These are phyloP conservation scores for Himalopsyche phryganea DNA, from an alignment of 1,140 invertebrate genomes.

Conservation along the genomic window DNA sequence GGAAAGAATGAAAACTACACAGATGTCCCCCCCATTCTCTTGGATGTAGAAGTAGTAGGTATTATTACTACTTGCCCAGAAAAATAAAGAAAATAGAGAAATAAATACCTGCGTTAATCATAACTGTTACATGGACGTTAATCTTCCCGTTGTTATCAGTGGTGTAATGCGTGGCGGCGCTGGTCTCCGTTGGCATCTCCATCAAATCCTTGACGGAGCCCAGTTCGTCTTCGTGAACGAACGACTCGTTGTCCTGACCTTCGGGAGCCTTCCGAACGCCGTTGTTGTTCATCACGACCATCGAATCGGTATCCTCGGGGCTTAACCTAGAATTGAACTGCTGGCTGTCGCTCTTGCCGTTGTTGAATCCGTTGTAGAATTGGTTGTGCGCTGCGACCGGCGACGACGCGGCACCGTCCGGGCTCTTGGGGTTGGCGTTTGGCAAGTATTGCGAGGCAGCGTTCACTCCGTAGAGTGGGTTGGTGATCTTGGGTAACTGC, in stretches of 20 bases:
- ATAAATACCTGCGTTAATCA: conserved; percentile 64
- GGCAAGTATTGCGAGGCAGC: conserved; percentile 49
- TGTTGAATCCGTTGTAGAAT: conserved; percentile 12
- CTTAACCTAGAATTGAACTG: conserved; percentile 8
- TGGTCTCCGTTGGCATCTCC: conserved; percentile 48
- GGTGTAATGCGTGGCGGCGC: conserved; percentile 56
- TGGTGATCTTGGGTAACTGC: conserved; percentile 41
- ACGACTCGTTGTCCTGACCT: conserved; percentile 72
- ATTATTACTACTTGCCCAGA: no score
- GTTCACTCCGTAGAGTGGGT: conserved; percentile 51
- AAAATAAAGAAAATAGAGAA: no score
- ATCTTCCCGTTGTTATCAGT: conserved; percentile 83
- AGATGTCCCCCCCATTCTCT: no score
- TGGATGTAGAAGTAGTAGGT: no score
- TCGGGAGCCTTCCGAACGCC: conserved; percentile 65
- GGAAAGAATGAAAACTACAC: no score
- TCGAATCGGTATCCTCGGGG: conserved; percentile 22
- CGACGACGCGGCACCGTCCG: not conserved
- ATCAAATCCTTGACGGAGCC: conserved; percentile 52
- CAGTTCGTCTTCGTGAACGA: conserved; percentile 57
- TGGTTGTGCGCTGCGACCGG: not conserved
- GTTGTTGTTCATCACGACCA: conserved; percentile 36
- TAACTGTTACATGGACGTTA: conserved; percentile 82
- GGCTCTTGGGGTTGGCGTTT: conserved; percentile 9
- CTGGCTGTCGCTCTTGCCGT: not conserved